These are phyloP conservation scores for Trichopoda pennipes DNA, from an alignment of 2,888 invertebrate genomes.

Conservation along the genomic window DNA sequence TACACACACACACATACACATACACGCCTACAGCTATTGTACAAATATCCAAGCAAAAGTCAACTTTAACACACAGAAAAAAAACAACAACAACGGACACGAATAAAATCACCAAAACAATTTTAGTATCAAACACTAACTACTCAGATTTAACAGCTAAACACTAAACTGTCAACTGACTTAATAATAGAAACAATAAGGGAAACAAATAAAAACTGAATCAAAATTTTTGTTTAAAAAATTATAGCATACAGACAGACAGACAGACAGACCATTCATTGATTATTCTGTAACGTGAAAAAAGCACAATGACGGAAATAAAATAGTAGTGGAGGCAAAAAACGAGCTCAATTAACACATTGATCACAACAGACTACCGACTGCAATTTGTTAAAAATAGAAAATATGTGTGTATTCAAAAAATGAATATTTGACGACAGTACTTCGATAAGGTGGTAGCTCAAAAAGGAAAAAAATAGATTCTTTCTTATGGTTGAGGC, in stretches of 20 bases:
- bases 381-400: too few relatives aligned
- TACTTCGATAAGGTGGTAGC: too few relatives aligned
- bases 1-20: neutral
- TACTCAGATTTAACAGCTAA: slow-evolving; percentile 12
- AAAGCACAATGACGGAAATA: neutral
- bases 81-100: neutral
- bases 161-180: slow-evolving; percentile 27
- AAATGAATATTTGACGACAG: too few relatives aligned
- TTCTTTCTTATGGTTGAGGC: too few relatives aligned
- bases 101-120: slow-evolving; percentile 11
- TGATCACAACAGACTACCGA: too few relatives aligned
- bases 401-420: too few relatives aligned
- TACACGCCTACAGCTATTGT: neutral
- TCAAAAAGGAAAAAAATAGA: too few relatives aligned
- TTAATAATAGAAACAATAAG: slow-evolving; percentile 16
- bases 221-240: slow-evolving; percentile 32
- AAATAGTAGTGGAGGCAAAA: neutral
- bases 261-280: neutral
- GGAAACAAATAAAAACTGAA: slow-evolving; percentile 3
- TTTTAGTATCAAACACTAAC: slow-evolving; percentile 14
- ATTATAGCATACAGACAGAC: neutral
- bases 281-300: slow-evolving; percentile 7
- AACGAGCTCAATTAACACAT: too few relatives aligned
- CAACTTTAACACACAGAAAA: slow-evolving; percentile 15
- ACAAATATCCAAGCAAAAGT: slow-evolving; percentile 25